Conservation (phyloP, 2,888 invertebrate genomes). For the Drosophila siamana region DNA sequence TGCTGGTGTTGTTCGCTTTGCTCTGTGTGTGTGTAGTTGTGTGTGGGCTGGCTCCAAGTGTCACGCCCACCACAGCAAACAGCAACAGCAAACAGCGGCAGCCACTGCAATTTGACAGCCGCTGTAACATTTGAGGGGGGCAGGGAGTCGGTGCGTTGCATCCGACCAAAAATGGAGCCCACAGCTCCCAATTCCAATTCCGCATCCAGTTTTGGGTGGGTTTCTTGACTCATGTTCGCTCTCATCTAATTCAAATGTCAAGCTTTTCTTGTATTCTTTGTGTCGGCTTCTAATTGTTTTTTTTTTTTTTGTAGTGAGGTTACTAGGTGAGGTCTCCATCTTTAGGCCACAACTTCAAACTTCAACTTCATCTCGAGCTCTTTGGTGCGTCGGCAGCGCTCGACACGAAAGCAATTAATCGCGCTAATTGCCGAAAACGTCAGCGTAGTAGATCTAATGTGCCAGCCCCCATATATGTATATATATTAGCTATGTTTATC, state of each 20-base stretch:
- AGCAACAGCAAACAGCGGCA: conserved; percentile 47
- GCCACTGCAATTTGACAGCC: conserved; percentile 62
- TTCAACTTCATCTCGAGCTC: neutral
- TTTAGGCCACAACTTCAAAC: too few relatives aligned
- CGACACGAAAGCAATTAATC: conserved; percentile 64
- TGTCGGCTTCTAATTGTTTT: conserved; percentile 75
- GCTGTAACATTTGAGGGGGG: conserved; percentile 22
- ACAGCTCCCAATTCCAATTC: conserved; percentile 26
- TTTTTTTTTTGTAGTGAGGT: conserved; percentile 45
- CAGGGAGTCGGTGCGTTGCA: conserved; percentile 58
- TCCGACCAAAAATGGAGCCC: conserved; percentile 59
- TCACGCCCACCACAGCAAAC: conserved; percentile 58
- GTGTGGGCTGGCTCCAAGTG: conserved; percentile 51
- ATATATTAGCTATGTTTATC: conserved; percentile 20
- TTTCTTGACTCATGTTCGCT: conserved; percentile 45
- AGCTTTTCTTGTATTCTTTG: conserved; percentile 29
- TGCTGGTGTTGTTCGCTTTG: conserved; percentile 61
- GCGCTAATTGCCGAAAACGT: conserved; percentile 58
- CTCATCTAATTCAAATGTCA: conserved; percentile 69
- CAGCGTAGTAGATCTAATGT: conserved; percentile 56
- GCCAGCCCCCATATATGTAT: conserved; percentile 59
- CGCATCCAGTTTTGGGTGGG: conserved; percentile 20
- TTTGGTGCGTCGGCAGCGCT: conserved; percentile 35
- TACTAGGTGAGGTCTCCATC: conserved; percentile 66
- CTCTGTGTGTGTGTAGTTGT: conserved; percentile 28